A percentile compares a stretch with the other conserved stretches of the same genome.
Evolutionary conservation across 2,797 vertebrate genomes (phyloP).

Genomic region (Oreortyx pictus): DNA sequence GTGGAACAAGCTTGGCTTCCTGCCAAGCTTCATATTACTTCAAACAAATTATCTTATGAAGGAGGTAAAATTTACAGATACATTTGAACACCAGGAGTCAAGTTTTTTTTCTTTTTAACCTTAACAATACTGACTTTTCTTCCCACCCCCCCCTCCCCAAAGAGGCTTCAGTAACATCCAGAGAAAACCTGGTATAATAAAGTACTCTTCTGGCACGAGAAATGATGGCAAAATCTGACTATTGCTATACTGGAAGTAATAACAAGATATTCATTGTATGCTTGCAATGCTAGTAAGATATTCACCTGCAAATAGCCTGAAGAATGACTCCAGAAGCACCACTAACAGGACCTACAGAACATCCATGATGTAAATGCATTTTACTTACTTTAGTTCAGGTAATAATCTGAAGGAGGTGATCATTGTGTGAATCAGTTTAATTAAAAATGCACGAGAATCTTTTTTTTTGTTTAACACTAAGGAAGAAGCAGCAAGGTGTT

Average conservation of each 20-base stretch:
- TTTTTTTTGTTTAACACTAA: neutral
- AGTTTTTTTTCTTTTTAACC: neutral
- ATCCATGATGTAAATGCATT: neutral
- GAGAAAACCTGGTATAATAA: neutral
- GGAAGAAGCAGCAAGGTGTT: neutral
- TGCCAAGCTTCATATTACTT: neutral
- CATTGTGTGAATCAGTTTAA: neutral
- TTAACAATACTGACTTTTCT: neutral
- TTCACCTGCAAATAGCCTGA: neutral
- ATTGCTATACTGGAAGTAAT: neutral
- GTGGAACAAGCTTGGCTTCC: neutral
- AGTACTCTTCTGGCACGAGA: neutral
- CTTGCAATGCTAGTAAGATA: neutral
- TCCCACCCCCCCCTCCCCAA: accelerated
- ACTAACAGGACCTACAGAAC: neutral
- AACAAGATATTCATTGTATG: neutral
- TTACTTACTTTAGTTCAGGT: neutral
- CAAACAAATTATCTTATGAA: neutral
- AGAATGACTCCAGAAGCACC: neutral
- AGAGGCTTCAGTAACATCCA: neutral
- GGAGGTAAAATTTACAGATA: neutral
- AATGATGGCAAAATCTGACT: neutral
- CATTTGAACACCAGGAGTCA: neutral
- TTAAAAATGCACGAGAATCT: neutral
- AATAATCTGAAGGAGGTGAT: neutral